phyloP scores from a whole-genome alignment of 1,140 invertebrate species.

The Ostrea denselamellosa region DNA sequence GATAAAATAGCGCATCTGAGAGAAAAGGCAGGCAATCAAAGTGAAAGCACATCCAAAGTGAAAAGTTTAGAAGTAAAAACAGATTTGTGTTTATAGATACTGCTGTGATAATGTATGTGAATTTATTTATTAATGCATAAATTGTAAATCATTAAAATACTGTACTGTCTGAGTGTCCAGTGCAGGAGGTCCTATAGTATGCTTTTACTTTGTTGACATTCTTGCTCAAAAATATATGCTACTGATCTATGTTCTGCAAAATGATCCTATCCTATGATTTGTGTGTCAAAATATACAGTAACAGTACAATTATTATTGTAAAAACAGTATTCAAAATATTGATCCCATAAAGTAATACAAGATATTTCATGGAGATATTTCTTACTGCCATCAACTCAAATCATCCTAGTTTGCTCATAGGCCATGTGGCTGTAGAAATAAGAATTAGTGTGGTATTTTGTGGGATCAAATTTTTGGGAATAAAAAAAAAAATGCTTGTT shows the following conservation, averaged over 20 bases:
- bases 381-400: background rate
- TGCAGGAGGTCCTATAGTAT: background rate
- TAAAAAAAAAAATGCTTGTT: too few species aligned
- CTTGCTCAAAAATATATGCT: slow-evolving; percentile 16
- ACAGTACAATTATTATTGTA: background rate
- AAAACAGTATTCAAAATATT: background rate
- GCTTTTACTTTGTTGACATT: slow-evolving; percentile 15
- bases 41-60: slow-evolving; percentile 17
- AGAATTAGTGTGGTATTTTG: too few species aligned
- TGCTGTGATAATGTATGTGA: slow-evolving; percentile 11
- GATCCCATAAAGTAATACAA: background rate
- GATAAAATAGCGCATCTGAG: background rate
- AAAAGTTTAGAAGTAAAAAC: background rate
- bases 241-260: slow-evolving; percentile 8
- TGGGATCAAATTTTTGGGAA: too few species aligned
- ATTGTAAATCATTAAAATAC: background rate
- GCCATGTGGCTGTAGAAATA: too few species aligned
- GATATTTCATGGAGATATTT: background rate
- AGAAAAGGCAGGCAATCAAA: slow-evolving; percentile 27
- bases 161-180: background rate
- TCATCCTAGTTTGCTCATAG: too few species aligned
- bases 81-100: slow-evolving; percentile 1
- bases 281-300: background rate
- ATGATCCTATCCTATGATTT: background rate
- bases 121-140: slow-evolving; percentile 19